Evolutionary conservation across 2,888 invertebrate species (phyloP), one percentile per base, ranked within the genome.

Genomic region (Perizoma flavofasciatum): DNA sequence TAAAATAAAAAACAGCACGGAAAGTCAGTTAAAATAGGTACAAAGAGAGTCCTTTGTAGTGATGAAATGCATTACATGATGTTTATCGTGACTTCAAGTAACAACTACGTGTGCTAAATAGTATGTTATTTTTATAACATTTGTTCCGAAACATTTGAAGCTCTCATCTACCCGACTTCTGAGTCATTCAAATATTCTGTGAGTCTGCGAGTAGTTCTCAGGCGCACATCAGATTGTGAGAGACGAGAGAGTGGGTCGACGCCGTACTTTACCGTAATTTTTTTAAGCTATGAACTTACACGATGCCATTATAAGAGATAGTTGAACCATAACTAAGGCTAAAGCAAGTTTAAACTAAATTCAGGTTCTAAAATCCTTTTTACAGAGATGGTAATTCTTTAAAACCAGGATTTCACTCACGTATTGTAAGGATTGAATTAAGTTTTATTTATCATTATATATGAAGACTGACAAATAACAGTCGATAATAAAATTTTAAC

Each of bases 171-270:
- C 5, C 46, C 8, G 43, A 43, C 47, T 72, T 75, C 75, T 81
- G 79, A 83, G 81, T 81, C 80, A 81, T 77, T 78, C 72, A 69
- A 73, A 80, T 76, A 77, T 79, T 81, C 77, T 73, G 74, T 77
- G 76, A 74, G 73, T 71, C 67, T 71, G 74, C 68, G 78, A 71
- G 80, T 81, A 82, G 84, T 88, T 88, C 89, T 87, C 88, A 88
- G 85, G 86, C 84, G 79, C 74, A 71, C 79, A 85, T 86, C 84
- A 81, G 85, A 87, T 89, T 81, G 80, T 84, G 78, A 70, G 10
- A 55, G 57, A 57, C 73, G 73, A 77, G 78, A 82, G 79, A 82
- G 85, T 82, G 82, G 82, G 82, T 71, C 60, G 81, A 75, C 71
- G 69, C 55, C 45, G 69, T 72, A 75, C 75, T 73, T 59, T 75